A percentile compares a stretch with the other conserved stretches of the same genome.
Conservation (phyloP, 2,888 invertebrate species). For the Caenorhabditis panamensis region DNA sequence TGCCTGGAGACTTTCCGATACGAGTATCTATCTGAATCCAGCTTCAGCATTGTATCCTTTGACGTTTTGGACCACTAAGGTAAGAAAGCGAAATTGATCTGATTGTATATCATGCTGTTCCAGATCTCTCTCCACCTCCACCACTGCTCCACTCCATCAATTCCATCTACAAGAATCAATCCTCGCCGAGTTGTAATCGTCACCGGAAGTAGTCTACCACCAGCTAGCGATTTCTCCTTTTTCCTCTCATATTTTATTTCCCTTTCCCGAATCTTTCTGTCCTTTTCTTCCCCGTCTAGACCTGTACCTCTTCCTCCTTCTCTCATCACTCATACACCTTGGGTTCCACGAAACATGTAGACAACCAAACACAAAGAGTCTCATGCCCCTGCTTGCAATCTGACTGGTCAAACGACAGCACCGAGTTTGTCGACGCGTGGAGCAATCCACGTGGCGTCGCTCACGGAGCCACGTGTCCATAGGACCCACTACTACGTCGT, state of each 20-base stretch:
- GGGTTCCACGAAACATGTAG: constrained; percentile 62
- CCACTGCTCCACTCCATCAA: too few species aligned
- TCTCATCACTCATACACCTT: constrained; percentile 32
- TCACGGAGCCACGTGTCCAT: constrained; percentile 52
- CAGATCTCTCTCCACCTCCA: constrained; percentile 8
- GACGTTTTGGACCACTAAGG: constrained; percentile 5
- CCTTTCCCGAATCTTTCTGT: constrained; percentile 1
- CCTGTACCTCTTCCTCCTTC: constrained; percentile 30
- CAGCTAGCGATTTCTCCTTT: constrained; percentile 50
- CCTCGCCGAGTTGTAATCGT: neutral
- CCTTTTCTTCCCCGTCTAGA: constrained; percentile 18
- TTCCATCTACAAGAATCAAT: constrained; percentile 23
- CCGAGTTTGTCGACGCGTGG: constrained; percentile 7
- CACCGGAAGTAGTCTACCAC: constrained; percentile 4
- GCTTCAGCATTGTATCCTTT: neutral
- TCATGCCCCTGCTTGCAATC: constrained; percentile 58
- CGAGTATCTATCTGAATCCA: neutral
- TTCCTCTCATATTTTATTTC: constrained; percentile 46
- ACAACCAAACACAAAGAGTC: constrained; percentile 60
- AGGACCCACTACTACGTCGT: constrained; percentile 59
- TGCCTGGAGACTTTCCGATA: neutral
- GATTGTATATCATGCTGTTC: too few species aligned
- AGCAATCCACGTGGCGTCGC: neutral
- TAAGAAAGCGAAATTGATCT: too few species aligned
- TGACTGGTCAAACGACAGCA: constrained; percentile 58